Base-by-base conservation (phyloP, 2,113 vertebrate genomes). In the Mastomys coucha region DNA sequence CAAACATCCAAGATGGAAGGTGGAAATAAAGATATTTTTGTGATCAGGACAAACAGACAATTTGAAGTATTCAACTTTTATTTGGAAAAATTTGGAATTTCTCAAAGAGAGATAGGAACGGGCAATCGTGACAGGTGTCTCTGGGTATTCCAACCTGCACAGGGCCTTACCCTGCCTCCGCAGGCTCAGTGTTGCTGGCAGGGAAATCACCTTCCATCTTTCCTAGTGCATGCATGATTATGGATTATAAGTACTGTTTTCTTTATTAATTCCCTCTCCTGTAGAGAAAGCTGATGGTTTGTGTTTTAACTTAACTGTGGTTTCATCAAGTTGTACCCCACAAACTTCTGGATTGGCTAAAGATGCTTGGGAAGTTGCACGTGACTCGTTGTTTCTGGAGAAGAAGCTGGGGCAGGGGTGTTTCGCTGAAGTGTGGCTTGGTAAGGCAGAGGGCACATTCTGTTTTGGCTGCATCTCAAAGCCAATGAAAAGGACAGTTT, bases 341-440 rank as follows among this genome's bases (percentile, higher is more conserved):
- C 99, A 99, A 98, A 99, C 99, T 98, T 98, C 99, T 98, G 99
- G 99, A 99, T 99, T 99, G 99, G 98, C 99, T 99, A 99, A 99
- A 98, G 99, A 99, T 99, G 99, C 99, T 98, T 99, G 99, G 99
- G 99, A 99, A 99, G 99, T 99, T 98, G 96, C 98, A 98, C 99
- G 99, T 97, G 98, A 98, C 94, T 98, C 99, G 91, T 99, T 99
- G 98, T 98, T 96, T 98, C 98, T 99, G 99, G 98, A 99, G 96
- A 98, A 99, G 98, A 99, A 99, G 99, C 99, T 99, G 98, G 99
- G 99, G 98, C 99, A 99, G 96, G 99, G 99, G 98, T 99, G 99
- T 99, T 99, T 99, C 98, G 99, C 99, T 98, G 99, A 99, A 98
- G 99, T 99, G 97, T 99, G 99, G 99, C 99, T 98, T 99, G 99